phyloP scores from a whole-genome alignment of 1,140 invertebrate genomes.

The Drosophila ogumai region DNA sequence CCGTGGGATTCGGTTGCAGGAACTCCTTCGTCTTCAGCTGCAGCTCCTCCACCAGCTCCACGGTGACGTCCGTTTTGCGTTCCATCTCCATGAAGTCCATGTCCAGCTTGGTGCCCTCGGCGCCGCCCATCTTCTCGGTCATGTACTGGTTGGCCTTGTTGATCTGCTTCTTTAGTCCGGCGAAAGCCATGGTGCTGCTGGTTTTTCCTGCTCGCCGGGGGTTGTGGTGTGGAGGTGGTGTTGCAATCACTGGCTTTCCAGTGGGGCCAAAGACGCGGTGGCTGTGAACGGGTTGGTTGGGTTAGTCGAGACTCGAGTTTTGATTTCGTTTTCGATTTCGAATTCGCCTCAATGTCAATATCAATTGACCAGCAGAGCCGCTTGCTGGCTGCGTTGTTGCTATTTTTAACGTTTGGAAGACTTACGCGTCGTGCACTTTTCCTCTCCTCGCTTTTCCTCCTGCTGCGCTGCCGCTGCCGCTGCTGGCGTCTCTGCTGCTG shows the following conservation, averaged over 20 bases:
- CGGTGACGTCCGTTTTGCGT: conserved; percentile 98
- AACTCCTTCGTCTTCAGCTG: conserved; percentile 99
- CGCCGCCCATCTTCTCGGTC: conserved; percentile 99
- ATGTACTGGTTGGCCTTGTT: conserved; percentile 99
- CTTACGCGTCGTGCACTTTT: conserved; percentile 76
- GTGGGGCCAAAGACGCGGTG: conserved; percentile 58
- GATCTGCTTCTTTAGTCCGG: conserved; percentile 98
- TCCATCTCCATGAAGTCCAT: conserved; percentile 99
- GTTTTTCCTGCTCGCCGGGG: conserved; percentile 28
- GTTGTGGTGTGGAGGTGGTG: conserved; percentile 5
- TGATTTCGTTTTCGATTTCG: conserved; percentile 21
- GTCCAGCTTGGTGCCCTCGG: conserved; percentile 99
- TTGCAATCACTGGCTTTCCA: conserved; percentile 21
- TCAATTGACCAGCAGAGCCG: conserved; percentile 29
- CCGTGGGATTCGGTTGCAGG: conserved; percentile 99
- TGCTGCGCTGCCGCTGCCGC: conserved; percentile 30
- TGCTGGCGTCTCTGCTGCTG: conserved; percentile 16
- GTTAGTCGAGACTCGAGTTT: conserved; percentile 61
- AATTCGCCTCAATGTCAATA: conserved; percentile 51
- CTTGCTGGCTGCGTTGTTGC: conserved; percentile 28
- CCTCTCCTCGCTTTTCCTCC: conserved; percentile 25
- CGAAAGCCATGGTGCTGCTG: conserved; percentile 93
- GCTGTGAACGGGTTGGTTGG: conserved; percentile 79
- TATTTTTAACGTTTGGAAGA: conserved; percentile 80
- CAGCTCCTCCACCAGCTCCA: conserved; percentile 97